Percentiles rank a stretch among this genome's conserved stretches.
These are phyloP conservation scores for Lomographa bimaculata DNA, from an alignment of 2,888 invertebrate species.

Conservation along the genomic window DNA sequence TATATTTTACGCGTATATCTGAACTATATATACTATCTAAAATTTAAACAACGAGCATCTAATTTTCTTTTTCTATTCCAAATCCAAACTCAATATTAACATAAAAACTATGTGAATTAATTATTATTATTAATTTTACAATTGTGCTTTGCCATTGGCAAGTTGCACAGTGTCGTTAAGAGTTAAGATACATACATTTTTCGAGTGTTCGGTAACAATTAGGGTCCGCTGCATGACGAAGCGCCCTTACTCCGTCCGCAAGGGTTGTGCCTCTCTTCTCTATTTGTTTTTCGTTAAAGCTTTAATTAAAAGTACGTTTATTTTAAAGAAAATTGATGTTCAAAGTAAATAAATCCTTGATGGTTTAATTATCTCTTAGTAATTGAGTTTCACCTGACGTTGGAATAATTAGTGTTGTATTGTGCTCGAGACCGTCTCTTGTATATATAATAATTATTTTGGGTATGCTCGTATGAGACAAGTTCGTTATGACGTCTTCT, in stretches of 20 bases:
- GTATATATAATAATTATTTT: constrained; percentile 54
- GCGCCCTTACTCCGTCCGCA: constrained; percentile 45
- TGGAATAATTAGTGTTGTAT: constrained; percentile 62
- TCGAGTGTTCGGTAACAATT: constrained; percentile 43
- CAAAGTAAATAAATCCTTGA: constrained; percentile 80
- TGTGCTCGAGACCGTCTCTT: constrained; percentile 47
- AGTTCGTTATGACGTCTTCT: constrained; percentile 33
- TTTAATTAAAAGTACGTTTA: constrained; percentile 81
- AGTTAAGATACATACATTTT: too few relatives aligned
- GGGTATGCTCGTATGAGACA: constrained; percentile 40
- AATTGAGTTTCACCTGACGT: constrained; percentile 79
- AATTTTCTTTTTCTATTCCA: too few relatives aligned
- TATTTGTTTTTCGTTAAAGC: constrained; percentile 81
- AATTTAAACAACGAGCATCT: too few relatives aligned
- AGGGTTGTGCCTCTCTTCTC: constrained; percentile 67
- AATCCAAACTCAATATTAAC: too few relatives aligned
- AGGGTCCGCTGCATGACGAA: constrained; percentile 44
- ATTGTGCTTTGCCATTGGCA: too few relatives aligned
- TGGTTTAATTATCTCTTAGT: constrained; percentile 80
- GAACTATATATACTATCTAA: too few relatives aligned
- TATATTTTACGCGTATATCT: constrained; percentile 23
- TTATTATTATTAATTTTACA: too few relatives aligned
- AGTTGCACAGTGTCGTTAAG: too few relatives aligned
- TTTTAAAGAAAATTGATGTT: constrained; percentile 81
- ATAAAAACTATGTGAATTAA: too few relatives aligned